These are phyloP conservation scores for Lobophora halterata DNA, from an alignment of 2,888 invertebrate species.

Conservation along the genomic window DNA sequence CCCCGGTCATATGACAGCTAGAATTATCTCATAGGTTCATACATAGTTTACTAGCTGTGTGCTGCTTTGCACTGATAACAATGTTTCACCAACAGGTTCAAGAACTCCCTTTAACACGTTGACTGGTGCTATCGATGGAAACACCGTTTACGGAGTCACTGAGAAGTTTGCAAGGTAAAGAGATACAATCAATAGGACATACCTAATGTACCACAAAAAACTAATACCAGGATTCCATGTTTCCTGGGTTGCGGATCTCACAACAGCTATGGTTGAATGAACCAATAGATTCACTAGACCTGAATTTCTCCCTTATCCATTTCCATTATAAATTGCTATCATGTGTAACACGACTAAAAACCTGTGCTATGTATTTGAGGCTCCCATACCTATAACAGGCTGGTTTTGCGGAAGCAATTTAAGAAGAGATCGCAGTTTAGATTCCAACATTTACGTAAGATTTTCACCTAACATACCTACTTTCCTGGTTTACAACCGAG, in stretches of 20 bases:
- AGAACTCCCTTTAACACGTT: constrained; percentile 92
- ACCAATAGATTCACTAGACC: too few relatives aligned
- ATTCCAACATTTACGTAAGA: constrained; percentile 11
- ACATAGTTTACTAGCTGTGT: too few relatives aligned
- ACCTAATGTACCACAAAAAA: too few relatives aligned
- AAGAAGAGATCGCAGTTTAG: constrained; percentile 9
- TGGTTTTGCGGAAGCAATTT: constrained; percentile 11
- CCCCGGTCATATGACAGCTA: constrained; percentile 8
- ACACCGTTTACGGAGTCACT: constrained; percentile 93
- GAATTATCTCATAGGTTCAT: constrained; percentile 9
- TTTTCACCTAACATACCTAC: too few relatives aligned
- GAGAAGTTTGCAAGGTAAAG: constrained; percentile 88
- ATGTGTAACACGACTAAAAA: too few relatives aligned
- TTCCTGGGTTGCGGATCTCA: too few relatives aligned
- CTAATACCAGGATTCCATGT: too few relatives aligned
- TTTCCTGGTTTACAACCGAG: too few relatives aligned
- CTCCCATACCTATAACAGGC: constrained; percentile 11
- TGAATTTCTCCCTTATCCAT: constrained; percentile 2
- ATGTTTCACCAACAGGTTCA: constrained; percentile 80
- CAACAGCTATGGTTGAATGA: too few relatives aligned
- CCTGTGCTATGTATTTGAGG: constrained; percentile 1
- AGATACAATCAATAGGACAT: too few relatives aligned
- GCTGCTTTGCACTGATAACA: constrained; percentile 4
- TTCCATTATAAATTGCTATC: background rate
- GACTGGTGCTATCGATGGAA: constrained; percentile 92